A percentile compares a stretch with the other conserved stretches of the same genome.
Conservation (phyloP, 2,113 vertebrate genomes). For the Rhabdomys dilectus region DNA sequence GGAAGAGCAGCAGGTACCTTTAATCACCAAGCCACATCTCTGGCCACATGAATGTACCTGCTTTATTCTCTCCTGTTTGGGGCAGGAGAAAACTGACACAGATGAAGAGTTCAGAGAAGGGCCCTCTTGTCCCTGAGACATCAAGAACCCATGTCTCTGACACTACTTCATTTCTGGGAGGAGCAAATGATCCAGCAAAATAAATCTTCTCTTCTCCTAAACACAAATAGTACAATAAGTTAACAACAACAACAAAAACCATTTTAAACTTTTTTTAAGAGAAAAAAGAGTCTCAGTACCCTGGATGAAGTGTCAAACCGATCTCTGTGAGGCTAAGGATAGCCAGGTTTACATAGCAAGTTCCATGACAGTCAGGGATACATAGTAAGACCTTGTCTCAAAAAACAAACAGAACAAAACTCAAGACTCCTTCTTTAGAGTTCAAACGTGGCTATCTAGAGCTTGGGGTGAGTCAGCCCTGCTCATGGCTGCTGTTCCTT, state of each 20-base stretch:
- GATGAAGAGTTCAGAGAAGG: background rate
- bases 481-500: background rate
- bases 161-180: background rate
- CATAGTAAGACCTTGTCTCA: background rate
- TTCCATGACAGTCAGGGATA: background rate
- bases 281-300: background rate
- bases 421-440: background rate
- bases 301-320: too few relatives aligned
- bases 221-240: background rate
- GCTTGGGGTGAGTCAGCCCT: fast-evolving
- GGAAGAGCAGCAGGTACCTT: background rate
- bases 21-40: background rate
- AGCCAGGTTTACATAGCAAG: background rate
- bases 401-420: background rate
- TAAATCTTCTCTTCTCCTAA: background rate
- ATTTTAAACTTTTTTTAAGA: background rate
- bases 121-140: background rate
- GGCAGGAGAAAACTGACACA: background rate
- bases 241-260: too few relatives aligned
- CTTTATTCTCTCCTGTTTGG: background rate
- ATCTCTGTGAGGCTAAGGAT: background rate
- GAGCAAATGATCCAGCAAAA: background rate
- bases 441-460: background rate
- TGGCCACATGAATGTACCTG: background rate
- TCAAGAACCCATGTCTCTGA: background rate